Evolutionary conservation across 1,140 invertebrate species (phyloP), one percentile per base, ranked within the genome.

Genomic region (Phortica variegata): DNA sequence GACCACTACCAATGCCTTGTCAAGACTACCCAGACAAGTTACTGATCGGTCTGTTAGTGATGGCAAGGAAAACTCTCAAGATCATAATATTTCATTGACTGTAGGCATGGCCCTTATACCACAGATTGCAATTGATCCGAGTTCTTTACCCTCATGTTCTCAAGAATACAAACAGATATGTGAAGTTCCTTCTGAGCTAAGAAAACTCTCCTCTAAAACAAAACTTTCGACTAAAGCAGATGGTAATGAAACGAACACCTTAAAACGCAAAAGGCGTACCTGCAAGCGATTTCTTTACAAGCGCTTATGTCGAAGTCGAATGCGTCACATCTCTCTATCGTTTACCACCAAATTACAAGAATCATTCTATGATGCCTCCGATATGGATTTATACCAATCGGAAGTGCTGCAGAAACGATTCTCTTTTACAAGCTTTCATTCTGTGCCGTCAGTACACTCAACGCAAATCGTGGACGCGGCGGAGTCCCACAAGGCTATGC

Each of bases 371-470:
- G 26, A n/a, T 29, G 17, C 5, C 3, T 32, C 20, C 16, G 40
- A 43, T 15, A 21, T 52, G n/a, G 45, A 52, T 3, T n/a, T 52
- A 3, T 31, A 56, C 20, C 19, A 40, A 21, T 47, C 44, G 7
- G 44, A 43, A 13, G 7, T 47, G 5, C 23, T 52, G 6, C 44
- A 52, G n/a, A 29, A 31, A 3, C 42, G 39, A 12, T 17, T 43
- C 12, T 60, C 68, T 2, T 6, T 29, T 17, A 10, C 29, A 5
- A 73, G 69, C 13, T 73, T 73, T 29, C 49, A 65, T 43, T 70
- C 70, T 8, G 29, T 34, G 0, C 15, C 29, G 0, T 60, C 63
- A 0, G 20, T 51, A 3, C 44, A 68, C 13, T 53, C 63, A 13
- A 18, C 18, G 23, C 23, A 26, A 6, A n/a, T n/a, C n/a, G n/a